Base-by-base conservation (phyloP, 2,888 invertebrate genomes). In the Microctonus aethiopoides region DNA sequence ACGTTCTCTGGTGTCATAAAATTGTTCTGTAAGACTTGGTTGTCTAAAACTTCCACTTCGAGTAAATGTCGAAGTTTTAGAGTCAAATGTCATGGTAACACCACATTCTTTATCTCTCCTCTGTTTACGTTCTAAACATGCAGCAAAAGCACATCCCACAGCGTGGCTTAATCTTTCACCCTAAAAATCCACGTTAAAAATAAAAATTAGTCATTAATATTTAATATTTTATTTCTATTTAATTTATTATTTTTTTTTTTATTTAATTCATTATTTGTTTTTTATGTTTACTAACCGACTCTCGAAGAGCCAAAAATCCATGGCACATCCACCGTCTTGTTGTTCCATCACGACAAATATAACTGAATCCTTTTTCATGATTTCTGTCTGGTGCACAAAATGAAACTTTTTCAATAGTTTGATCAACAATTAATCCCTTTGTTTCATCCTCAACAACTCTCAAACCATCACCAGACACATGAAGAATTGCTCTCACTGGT, bases 271-370 rank as follows among this genome's bases (percentile, higher is more conserved):
- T n/a, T 57, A 7, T 11, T 5, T 61, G 41, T 39, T 3, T 60
- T 59, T 46, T 26, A 1, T 16, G 51, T n/a, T 34, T 6, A 78
- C 89, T 89, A 86, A 92, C 92, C 79, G 96, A 94, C 88, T 99
- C 98, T 85, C 97, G 95, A 65, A 95, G 90, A 64, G 99, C 98
- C 76, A 98, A 89, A 87, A 99, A 99, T 46, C 99, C 99, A 88
- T 99, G 99, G 86, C 99, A 99, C 98, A 99, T 98, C 99, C 99
- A 99, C 20, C 99, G 92, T 6, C 98, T 91, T 0, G 99, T 98
- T 13, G 99, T 98, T 71, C 99, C 99, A 87, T 99, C 99, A 71
- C 99, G 92, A 86, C 99, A 99, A 76, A 99, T 99, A 88, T 99
- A 99, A 75, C 99, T 98, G 88, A 98, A 99, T 22, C 99, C 99